These are phyloP conservation scores for Morone chrysops DNA, from an alignment of 2,113 vertebrate species.

Conservation along the genomic window DNA sequence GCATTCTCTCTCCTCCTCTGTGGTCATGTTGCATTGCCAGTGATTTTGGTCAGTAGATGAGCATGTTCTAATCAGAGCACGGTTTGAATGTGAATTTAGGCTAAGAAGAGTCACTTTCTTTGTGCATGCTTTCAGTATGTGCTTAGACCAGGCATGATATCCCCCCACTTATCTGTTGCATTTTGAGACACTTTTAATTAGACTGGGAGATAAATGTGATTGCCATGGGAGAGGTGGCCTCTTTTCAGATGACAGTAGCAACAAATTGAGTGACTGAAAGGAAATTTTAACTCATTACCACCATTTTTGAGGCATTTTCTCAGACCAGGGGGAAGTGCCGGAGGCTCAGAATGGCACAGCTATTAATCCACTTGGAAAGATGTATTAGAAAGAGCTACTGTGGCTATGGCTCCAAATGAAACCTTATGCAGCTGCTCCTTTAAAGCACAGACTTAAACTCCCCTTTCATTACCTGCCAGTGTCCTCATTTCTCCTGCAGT, in stretches of 20 bases:
- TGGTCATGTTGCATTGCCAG: background rate
- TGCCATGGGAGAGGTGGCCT: conserved; percentile 28
- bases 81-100: background rate
- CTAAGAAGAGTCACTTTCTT: background rate
- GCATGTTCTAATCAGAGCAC: background rate
- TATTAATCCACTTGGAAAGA: conserved; percentile 16
- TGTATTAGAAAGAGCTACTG: conserved; percentile 15
- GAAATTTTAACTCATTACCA: background rate
- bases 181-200: conserved; percentile 27
- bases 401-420: conserved; percentile 31
- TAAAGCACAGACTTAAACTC: conserved; percentile 15
- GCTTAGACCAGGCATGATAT: background rate
- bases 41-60: background rate
- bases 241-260: conserved; percentile 2
- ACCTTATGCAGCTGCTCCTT: conserved; percentile 23
- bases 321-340: background rate
- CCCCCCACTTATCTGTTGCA: conserved; percentile 3
- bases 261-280: conserved; percentile 4
- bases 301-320: conserved; percentile 1
- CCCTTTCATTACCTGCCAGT: conserved; percentile 29
- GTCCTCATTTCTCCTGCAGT: conserved; percentile 16
- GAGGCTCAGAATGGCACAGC: background rate
- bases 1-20: background rate
- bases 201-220: conserved; percentile 23
- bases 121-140: conserved; percentile 8